Evolutionary conservation across 2,113 vertebrate genomes (phyloP).

Genomic region (Trichomycterus rosablanca): DNA sequence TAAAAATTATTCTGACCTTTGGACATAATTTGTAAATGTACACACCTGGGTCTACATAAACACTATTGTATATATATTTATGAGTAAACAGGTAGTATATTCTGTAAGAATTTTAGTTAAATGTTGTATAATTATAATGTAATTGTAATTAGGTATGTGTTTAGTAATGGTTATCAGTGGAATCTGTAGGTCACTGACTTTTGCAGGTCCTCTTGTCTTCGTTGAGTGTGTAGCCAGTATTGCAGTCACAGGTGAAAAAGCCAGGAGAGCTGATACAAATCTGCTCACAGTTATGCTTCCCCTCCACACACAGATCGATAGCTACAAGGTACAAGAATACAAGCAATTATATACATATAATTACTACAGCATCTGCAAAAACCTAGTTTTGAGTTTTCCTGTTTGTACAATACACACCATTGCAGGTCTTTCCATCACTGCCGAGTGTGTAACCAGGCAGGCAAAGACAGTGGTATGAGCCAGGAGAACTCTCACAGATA

Average conservation of each 20-base stretch:
- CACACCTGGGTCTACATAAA: too few species aligned
- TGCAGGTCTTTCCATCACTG: conserved; percentile 78
- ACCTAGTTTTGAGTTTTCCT: too few species aligned
- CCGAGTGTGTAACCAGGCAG: conserved; percentile 79
- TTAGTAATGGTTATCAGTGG: too few species aligned
- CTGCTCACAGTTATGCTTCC: conserved; percentile 81
- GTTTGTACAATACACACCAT: conserved; percentile 51
- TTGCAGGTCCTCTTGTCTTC: conserved; percentile 74
- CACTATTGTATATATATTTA: too few species aligned
- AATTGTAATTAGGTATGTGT: too few species aligned
- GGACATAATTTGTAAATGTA: too few species aligned
- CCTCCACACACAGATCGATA: conserved; percentile 72
- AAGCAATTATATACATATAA: not conserved
- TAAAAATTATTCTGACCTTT: too few species aligned
- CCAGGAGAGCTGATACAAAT: conserved; percentile 71
- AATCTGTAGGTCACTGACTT: conserved; percentile 54
- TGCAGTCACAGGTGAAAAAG: conserved; percentile 74
- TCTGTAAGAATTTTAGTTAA: too few species aligned
- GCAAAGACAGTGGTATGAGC: conserved; percentile 83
- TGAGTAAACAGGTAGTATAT: too few species aligned
- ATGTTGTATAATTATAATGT: too few species aligned
- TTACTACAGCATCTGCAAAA: too few species aligned
- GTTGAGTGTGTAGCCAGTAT: conserved; percentile 73
- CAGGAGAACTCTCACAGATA: conserved; percentile 75
- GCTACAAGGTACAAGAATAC: conserved; percentile 56